phyloP scores from a whole-genome alignment of 2,113 vertebrate genomes.

The Tauraco erythrolophus region DNA sequence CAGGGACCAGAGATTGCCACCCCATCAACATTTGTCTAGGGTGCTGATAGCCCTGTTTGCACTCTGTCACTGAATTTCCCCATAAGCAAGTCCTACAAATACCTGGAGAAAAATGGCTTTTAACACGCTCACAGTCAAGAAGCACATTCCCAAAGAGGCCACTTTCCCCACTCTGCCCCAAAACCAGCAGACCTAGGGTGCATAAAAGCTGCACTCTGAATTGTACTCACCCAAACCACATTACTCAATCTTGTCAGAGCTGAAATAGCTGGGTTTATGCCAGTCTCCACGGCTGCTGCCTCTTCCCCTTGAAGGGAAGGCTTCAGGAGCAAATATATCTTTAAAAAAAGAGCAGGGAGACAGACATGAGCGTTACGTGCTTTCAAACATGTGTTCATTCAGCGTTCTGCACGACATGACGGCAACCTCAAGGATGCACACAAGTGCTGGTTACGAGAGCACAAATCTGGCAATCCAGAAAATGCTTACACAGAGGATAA shows the following conservation, averaged over 20 bases:
- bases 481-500: accelerated
- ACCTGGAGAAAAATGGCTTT: not conserved
- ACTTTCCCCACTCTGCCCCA: not conserved
- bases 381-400: not conserved
- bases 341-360: not conserved
- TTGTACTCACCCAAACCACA: not conserved
- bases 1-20: not conserved
- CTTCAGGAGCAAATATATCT: not conserved
- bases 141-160: not conserved
- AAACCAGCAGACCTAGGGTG: not conserved
- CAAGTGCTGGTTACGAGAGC: not conserved
- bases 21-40: not conserved
- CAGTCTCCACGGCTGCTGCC: not conserved
- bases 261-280: not conserved
- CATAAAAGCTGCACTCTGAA: not conserved
- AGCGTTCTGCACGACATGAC: not conserved
- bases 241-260: not conserved
- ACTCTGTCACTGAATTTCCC: not conserved
- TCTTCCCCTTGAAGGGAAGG: constrained; percentile 1
- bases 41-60: not conserved
- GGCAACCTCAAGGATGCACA: not conserved
- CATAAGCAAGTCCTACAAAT: not conserved
- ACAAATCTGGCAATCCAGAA: not conserved
- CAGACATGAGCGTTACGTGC: not conserved
- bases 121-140: not conserved